Base-by-base conservation (phyloP, 2,797 vertebrate species). In the Mus minutoides region DNA sequence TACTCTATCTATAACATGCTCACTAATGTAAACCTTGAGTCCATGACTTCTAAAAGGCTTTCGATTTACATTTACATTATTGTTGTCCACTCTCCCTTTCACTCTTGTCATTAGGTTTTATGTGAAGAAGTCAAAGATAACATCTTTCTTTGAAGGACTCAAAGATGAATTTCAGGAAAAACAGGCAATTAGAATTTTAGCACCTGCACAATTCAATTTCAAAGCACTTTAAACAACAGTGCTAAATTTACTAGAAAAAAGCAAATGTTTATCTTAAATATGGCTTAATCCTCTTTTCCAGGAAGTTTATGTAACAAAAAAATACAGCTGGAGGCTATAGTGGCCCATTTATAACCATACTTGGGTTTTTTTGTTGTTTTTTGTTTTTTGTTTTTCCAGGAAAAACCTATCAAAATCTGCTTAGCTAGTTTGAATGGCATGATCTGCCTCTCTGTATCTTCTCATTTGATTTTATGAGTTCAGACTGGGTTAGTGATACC, bases 371-470 rank as follows among this genome's bases (percentile, higher is more conserved):
- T 98, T 64, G 5, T 22, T 58, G 19, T 56, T 56, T 56, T 58
- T 58, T 56, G 3, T 56, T 58, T 58, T 21, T 58, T 58, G 4
- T 62, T 64, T 64, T 62, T 67, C 98, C 96, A 98, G 92, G 97
- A 79, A 98, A 98, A 98, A 98, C 98, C 97, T 98, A 84, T 98
- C 97, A 98, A 98, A 98, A 97, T 98, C 97, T 98, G 95, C 97
- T 97, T 97, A 97, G 96, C 88, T 97, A 97, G 90, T 98, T 97
- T 97, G 91, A 98, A 98, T 97, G 97, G 96, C 96, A 98, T 98
- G 96, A 98, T 98, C 96, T 98, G 96, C 93, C 93, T 92, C 93
- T 97, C 88, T 77, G 0, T 95, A 94, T 88, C 96, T 95, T 95
- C 96, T 97, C 96, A 97, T 98, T 97, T 97, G 97, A 98, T 98